A percentile compares a stretch with the other conserved stretches of the same genome.
Conservation (phyloP, 2,113 vertebrate species). For the Vicugna pacos region DNA sequence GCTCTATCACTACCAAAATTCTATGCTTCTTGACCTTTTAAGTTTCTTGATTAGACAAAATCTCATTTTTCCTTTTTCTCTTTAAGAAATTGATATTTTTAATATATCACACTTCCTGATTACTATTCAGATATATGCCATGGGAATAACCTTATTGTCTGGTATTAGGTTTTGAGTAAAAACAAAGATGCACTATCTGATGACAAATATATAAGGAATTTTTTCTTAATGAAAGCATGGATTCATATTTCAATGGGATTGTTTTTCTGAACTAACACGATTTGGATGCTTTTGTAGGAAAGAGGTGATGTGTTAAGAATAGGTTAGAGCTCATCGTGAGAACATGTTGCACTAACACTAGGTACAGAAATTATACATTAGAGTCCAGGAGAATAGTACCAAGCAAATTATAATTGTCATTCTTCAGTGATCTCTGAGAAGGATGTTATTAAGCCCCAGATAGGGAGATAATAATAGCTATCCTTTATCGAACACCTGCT, state of each 20-base stretch:
- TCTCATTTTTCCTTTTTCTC: neutral
- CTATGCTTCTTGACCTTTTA: neutral
- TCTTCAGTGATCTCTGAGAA: conserved; percentile 36
- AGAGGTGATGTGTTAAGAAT: conserved; percentile 25
- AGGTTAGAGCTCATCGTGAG: conserved; percentile 61
- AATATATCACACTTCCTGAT: conserved; percentile 38
- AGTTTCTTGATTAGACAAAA: neutral
- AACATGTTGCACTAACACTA: neutral
- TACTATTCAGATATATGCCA: conserved; percentile 52
- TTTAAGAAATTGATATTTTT: conserved; percentile 30
- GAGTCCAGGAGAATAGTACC: conserved; percentile 28
- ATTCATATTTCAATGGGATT: conserved; percentile 55
- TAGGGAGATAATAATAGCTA: conserved; percentile 6
- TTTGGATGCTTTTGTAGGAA: conserved; percentile 43
- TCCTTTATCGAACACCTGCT: neutral
- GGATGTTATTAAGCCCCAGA: neutral
- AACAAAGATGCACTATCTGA: conserved; percentile 61
- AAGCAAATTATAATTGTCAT: conserved; percentile 45
- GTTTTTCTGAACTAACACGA: conserved; percentile 64
- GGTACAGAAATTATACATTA: conserved; percentile 34
- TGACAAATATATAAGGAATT: conserved; percentile 65
- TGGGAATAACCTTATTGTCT: conserved; percentile 45
- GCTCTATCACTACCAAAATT: neutral
- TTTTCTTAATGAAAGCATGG: conserved; percentile 56
- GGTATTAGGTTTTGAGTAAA: conserved; percentile 61